Evolutionary conservation across 2,797 vertebrate species (phyloP).

Genomic region (Lutjanus campechanus): DNA sequence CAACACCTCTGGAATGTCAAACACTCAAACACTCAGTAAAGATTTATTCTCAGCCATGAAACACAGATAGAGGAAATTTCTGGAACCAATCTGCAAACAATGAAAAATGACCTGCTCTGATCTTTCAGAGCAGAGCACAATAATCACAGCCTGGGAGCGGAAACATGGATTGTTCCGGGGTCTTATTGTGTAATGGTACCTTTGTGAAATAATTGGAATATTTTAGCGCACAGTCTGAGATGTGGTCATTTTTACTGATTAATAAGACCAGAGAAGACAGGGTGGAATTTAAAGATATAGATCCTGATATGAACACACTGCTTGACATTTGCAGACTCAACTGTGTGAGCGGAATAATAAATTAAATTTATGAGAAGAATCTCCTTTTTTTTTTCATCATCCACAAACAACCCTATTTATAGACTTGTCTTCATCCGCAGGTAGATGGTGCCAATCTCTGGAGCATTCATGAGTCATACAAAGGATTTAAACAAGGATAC

Average conservation of each 20-base stretch:
- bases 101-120: conserved; percentile 25
- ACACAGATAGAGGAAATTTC: conserved; percentile 18
- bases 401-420: conserved; percentile 64
- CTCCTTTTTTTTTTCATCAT: conserved; percentile 23
- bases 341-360: conserved; percentile 63
- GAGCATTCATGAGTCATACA: conserved; percentile 62
- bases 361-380: conserved; percentile 32
- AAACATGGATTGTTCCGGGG: neutral
- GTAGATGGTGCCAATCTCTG: conserved; percentile 62
- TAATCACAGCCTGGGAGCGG: neutral
- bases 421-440: conserved; percentile 61
- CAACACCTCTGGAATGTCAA: conserved; percentile 69
- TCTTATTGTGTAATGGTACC: conserved; percentile 2
- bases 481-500: conserved; percentile 65
- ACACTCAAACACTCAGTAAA: conserved; percentile 47
- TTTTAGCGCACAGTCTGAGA: conserved; percentile 26
- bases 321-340: conserved; percentile 68
- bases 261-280: conserved; percentile 30
- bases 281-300: conserved; percentile 38
- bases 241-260: conserved; percentile 39
- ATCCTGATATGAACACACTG: conserved; percentile 33
- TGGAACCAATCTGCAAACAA: conserved; percentile 42
- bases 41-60: conserved; percentile 32
- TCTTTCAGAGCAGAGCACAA: conserved; percentile 21
- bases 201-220: conserved; percentile 42